These are phyloP conservation scores for Procambarus clarkii DNA, from an alignment of 1,140 invertebrate species.

Conservation along the genomic window DNA sequence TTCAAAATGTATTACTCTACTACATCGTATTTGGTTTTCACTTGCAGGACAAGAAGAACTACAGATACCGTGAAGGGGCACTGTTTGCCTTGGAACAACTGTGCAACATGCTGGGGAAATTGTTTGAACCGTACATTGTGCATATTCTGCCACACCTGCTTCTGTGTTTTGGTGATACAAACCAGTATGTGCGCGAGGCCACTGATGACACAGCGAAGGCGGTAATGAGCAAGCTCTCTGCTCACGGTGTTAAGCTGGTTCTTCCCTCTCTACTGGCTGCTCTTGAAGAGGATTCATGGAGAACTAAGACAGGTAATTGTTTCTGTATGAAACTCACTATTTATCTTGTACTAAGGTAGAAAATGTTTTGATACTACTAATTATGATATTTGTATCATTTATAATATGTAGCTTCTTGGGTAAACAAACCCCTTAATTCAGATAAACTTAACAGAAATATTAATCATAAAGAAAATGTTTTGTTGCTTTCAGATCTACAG, in stretches of 20 bases:
- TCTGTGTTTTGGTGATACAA: slow-evolving; percentile 96
- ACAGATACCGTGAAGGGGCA: slow-evolving; percentile 93
- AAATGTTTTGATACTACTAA: too few species aligned
- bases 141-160: slow-evolving; percentile 96
- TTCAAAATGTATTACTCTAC: background rate
- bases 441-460: too few species aligned
- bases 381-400: too few species aligned
- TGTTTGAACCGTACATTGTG: slow-evolving; percentile 99
- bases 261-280: slow-evolving; percentile 92
- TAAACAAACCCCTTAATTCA: too few species aligned
- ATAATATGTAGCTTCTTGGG: too few species aligned
- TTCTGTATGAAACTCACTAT: too few species aligned
- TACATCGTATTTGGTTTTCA: background rate
- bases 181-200: slow-evolving; percentile 88
- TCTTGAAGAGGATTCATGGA: slow-evolving; percentile 98
- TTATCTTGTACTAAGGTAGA: too few species aligned
- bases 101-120: slow-evolving; percentile 93
- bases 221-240: slow-evolving; percentile 97
- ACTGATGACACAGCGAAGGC: slow-evolving; percentile 96
- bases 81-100: slow-evolving; percentile 98
- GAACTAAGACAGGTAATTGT: slow-evolving; percentile 89
- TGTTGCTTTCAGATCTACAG: too few species aligned
- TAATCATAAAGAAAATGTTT: too few species aligned
- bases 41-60: slow-evolving; percentile 97
- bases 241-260: slow-evolving; percentile 97